phyloP scores from a whole-genome alignment of 2,113 vertebrate genomes.

The Solenodon paradoxus region DNA sequence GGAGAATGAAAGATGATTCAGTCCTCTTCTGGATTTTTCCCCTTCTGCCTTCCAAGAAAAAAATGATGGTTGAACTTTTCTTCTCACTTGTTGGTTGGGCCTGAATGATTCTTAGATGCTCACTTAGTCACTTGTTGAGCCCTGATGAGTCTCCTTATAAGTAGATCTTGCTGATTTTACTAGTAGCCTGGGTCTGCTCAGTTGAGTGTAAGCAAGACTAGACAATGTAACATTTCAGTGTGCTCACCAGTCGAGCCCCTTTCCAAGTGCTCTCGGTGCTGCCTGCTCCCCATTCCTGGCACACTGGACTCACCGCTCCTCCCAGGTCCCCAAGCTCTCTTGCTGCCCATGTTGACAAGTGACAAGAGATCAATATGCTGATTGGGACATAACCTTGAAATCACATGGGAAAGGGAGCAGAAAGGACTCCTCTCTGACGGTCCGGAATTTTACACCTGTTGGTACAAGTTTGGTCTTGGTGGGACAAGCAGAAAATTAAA shows the following conservation, averaged over 20 bases:
- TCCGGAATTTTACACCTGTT: background rate
- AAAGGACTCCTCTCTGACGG: background rate
- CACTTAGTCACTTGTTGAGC: background rate
- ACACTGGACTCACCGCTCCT: background rate
- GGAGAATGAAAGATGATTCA: background rate
- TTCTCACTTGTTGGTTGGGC: background rate
- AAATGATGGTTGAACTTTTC: background rate
- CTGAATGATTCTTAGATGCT: background rate
- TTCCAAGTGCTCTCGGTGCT: background rate
- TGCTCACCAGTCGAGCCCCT: background rate
- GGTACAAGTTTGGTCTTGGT: conserved; percentile 7
- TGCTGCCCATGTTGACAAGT: background rate
- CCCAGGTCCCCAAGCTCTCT: background rate
- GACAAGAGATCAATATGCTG: background rate
- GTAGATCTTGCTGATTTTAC: too few relatives aligned
- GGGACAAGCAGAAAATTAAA: conserved; percentile 72
- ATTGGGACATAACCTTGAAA: background rate
- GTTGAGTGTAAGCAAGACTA: background rate
- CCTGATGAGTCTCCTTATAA: background rate
- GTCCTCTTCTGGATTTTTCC: background rate
- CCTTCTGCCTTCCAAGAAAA: background rate
- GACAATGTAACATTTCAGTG: rapidly evolving
- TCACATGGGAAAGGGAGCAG: background rate
- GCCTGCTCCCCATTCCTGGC: rapidly evolving
- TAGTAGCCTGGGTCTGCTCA: background rate